Percentiles rank a stretch among this genome's conserved stretches.
Conservation (phyloP, 2,797 vertebrate species). For the Hipposideros larvatus region DNA sequence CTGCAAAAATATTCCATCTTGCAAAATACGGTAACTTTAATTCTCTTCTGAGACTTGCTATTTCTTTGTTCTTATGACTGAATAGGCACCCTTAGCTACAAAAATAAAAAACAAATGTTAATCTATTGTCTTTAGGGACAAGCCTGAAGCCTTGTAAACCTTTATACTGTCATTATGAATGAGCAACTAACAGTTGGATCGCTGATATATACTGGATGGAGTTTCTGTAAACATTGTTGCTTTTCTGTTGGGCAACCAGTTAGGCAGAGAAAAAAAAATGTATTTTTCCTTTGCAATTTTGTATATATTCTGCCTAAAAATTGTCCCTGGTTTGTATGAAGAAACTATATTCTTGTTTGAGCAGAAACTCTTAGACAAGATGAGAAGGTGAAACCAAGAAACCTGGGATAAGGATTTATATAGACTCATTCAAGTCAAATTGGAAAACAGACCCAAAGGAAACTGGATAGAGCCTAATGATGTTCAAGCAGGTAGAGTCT, state of each 20-base stretch:
- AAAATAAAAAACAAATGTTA: neutral
- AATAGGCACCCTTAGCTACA: neutral
- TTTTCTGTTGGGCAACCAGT: neutral
- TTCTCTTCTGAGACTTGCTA: neutral
- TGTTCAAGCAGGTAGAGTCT: neutral
- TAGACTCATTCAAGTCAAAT: neutral
- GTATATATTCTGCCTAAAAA: neutral
- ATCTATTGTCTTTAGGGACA: neutral
- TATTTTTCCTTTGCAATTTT: neutral
- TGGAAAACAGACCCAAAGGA: neutral
- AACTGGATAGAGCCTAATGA: neutral
- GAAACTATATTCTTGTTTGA: neutral
- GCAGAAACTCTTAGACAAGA: neutral
- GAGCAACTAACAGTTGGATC: neutral
- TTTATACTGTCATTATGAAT: neutral
- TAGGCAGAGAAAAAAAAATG: neutral
- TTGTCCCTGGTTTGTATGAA: neutral
- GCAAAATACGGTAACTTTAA: neutral
- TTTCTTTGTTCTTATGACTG: conserved; percentile 1
- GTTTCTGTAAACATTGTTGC: neutral
- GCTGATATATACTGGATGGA: too few relatives aligned
- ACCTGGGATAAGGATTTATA: neutral
- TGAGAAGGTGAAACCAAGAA: neutral
- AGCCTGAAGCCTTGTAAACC: neutral
- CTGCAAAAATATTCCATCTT: conserved; percentile 20